Evolutionary conservation across 2,888 invertebrate species (phyloP).

Genomic region (Heliconius charithonia): DNA sequence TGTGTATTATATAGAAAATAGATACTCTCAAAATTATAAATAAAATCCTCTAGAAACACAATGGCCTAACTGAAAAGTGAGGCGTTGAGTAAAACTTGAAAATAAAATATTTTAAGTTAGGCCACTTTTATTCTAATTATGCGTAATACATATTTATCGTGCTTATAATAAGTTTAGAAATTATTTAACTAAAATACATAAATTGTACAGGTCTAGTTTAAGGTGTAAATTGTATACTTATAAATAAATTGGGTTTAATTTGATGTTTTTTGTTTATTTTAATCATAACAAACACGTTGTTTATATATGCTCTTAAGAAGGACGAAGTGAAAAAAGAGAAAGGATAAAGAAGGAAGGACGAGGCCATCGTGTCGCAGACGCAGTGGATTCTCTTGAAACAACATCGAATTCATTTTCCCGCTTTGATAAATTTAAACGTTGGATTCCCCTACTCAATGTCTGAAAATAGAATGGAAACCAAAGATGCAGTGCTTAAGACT

Average conservation of each 20-base stretch:
- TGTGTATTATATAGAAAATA: background rate
- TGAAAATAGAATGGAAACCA: no score
- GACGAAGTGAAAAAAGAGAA: background rate
- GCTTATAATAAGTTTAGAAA: slow-evolving; percentile 10
- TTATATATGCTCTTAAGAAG: background rate
- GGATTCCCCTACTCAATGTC: no score
- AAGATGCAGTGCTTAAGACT: no score
- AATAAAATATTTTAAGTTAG: background rate
- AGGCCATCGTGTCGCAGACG: background rate
- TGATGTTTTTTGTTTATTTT: slow-evolving; percentile 7
- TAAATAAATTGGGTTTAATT: slow-evolving; percentile 28
- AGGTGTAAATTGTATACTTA: slow-evolving; percentile 32
- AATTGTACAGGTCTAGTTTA: slow-evolving; percentile 27
- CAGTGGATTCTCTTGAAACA: no score
- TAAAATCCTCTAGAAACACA: background rate
- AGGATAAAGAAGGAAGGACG: background rate
- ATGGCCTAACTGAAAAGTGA: background rate
- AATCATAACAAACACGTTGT: background rate
- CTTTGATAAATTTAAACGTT: no score
- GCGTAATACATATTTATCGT: slow-evolving; percentile 17
- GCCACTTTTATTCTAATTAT: background rate
- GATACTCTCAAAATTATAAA: slow-evolving; percentile 5
- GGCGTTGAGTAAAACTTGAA: background rate
- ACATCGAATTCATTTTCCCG: no score
- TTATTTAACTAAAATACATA: slow-evolving; percentile 3